Evolutionary conservation across 2,888 invertebrate species (phyloP).

Genomic region (Drosophila sordidapex): DNA sequence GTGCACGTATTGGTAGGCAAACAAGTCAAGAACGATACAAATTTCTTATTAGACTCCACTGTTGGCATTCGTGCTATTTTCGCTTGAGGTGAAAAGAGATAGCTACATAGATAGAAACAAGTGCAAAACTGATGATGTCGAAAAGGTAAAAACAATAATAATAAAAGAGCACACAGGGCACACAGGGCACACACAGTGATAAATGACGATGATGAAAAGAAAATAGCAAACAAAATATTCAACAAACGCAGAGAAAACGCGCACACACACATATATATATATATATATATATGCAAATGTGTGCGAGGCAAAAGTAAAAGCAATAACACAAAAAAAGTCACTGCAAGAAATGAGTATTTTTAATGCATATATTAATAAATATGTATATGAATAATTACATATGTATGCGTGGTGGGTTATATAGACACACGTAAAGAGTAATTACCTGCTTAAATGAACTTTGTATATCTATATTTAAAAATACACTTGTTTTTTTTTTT

Average conservation of each 20-base stretch:
- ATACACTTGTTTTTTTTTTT: neutral
- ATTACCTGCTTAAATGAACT: conserved; percentile 56
- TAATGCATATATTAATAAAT: conserved; percentile 10
- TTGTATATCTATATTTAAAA: conserved; percentile 1
- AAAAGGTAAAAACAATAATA: conserved; percentile 65
- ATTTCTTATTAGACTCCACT: conserved; percentile 62
- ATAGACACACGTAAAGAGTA: conserved; percentile 20
- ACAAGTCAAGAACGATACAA: conserved; percentile 62
- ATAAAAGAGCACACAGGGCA: conserved; percentile 46
- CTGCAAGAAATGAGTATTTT: conserved; percentile 42
- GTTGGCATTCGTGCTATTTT: conserved; percentile 47
- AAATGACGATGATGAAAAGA: conserved; percentile 56
- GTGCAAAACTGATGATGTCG: conserved; percentile 56
- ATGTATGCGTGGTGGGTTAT: conserved; percentile 25
- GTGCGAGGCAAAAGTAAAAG: conserved; percentile 44
- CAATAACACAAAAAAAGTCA: conserved; percentile 46
- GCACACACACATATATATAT: conserved; percentile 21
- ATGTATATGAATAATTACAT: conserved; percentile 3
- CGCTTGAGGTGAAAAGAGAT: conserved; percentile 44
- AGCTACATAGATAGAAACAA: conserved; percentile 51
- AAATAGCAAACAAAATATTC: conserved; percentile 61
- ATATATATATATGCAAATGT: conserved; percentile 20
- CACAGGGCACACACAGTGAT: conserved; percentile 42
- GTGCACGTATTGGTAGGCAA: conserved; percentile 49
- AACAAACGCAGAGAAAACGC: conserved; percentile 65